phyloP scores from a whole-genome alignment of 2,888 invertebrate genomes.

The Eucera pruinosa region DNA sequence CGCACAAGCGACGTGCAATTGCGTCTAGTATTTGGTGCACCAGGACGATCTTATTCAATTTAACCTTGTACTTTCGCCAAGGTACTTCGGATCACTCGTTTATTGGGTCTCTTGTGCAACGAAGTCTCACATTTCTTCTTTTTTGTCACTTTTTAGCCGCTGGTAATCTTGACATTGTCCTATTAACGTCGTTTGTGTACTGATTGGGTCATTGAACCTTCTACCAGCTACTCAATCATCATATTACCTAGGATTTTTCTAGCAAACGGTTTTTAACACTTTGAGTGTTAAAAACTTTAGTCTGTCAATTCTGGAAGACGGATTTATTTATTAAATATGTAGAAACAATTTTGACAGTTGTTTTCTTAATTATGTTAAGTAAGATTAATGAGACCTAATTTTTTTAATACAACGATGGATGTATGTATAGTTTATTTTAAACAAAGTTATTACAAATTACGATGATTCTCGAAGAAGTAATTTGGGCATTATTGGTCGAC shows the following conservation, averaged over 20 bases:
- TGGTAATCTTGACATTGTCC: constrained; percentile 1
- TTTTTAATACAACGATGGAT: no score
- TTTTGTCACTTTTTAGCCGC: background rate
- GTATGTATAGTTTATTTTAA: no score
- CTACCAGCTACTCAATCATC: background rate
- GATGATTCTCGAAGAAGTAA: no score
- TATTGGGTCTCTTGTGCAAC: background rate
- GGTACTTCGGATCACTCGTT: constrained; percentile 29
- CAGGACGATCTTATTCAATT: constrained; percentile 53
- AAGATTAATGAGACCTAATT: no score
- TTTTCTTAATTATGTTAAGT: no score
- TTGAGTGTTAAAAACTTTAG: no score
- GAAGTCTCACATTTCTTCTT: constrained; percentile 9
- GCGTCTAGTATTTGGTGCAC: constrained; percentile 53
- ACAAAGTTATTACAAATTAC: no score
- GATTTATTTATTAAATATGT: no score
- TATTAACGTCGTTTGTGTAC: constrained; percentile 4
- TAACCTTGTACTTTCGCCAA: constrained; percentile 63
- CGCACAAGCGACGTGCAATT: constrained; percentile 45
- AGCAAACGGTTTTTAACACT: no score
- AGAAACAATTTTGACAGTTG: no score
- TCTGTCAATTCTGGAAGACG: no score
- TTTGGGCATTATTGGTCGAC: no score
- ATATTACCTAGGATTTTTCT: background rate
- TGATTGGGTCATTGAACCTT: background rate